Evolutionary conservation across 2,113 vertebrate genomes (phyloP).

Genomic region (Nothocercus nigrocapillus): DNA sequence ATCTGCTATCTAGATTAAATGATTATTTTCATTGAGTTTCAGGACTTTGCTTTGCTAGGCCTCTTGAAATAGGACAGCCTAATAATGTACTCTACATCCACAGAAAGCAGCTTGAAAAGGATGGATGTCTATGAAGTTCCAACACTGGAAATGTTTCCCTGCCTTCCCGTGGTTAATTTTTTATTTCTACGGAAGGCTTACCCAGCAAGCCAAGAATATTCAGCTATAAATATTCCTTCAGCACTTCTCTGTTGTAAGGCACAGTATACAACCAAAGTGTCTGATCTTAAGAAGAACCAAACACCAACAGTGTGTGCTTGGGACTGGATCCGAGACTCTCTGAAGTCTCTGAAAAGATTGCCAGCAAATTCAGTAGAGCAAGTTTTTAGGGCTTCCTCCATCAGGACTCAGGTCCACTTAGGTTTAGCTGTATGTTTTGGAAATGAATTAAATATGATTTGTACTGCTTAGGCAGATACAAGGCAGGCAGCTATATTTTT

Average conservation of each 20-base stretch:
- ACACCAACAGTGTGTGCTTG: neutral
- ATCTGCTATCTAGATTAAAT: neutral
- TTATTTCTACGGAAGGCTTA: slow-evolving; percentile 1
- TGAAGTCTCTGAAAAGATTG: neutral
- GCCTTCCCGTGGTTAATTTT: neutral
- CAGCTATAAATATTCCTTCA: slow-evolving; percentile 18
- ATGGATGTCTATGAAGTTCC: neutral
- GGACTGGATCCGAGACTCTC: neutral
- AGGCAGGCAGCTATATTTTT: neutral
- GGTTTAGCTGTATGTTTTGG: neutral
- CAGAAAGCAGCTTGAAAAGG: neutral
- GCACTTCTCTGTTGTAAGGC: neutral
- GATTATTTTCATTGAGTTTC: neutral
- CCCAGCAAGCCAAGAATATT: neutral
- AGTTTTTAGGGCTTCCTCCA: neutral
- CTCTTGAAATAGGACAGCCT: neutral
- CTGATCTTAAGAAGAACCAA: neutral
- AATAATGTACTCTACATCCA: neutral
- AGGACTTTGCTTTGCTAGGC: neutral
- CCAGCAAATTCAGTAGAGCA: neutral
- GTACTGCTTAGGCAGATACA: neutral
- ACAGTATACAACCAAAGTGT: neutral
- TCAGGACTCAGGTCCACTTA: neutral
- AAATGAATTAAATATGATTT: neutral
- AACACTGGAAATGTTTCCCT: neutral